Conservation (phyloP, 2,888 invertebrate genomes). For the Ophion obscuratus region DNA sequence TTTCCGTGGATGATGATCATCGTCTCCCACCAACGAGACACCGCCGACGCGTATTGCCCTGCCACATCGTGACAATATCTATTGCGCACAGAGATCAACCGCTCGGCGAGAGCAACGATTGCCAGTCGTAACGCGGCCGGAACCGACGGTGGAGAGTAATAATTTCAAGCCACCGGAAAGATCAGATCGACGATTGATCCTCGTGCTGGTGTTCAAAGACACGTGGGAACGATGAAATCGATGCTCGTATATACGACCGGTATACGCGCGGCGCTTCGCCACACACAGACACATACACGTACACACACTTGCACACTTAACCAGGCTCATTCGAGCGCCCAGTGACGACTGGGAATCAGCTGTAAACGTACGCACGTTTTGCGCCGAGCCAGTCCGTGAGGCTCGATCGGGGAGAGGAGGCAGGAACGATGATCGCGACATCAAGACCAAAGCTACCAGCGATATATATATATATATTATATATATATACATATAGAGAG, state of each 20-base stretch:
- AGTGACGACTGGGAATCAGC: conserved; percentile 78
- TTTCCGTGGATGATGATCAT: conserved; percentile 29
- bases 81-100: not conserved
- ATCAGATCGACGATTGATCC: not conserved
- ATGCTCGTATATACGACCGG: not conserved
- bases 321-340: conserved; percentile 70
- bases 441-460: not conserved
- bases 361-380: conserved; percentile 77
- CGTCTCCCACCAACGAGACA: conserved; percentile 24
- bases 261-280: not conserved
- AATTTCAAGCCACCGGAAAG: not conserved
- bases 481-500: no score
- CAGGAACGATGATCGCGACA: not conserved
- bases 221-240: not conserved
- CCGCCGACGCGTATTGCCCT: not conserved
- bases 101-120: not conserved
- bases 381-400: not conserved
- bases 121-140: not conserved
- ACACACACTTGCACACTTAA: conserved; percentile 42
- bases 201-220: not conserved
- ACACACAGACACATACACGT: not conserved
- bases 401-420: not conserved
- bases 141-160: not conserved
- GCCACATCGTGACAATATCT: conserved; percentile 2
- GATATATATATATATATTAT: no score